Evolutionary conservation across 1,140 invertebrate species (phyloP), one percentile per base, ranked within the genome.

Genomic region (Mylabris phalerata): DNA sequence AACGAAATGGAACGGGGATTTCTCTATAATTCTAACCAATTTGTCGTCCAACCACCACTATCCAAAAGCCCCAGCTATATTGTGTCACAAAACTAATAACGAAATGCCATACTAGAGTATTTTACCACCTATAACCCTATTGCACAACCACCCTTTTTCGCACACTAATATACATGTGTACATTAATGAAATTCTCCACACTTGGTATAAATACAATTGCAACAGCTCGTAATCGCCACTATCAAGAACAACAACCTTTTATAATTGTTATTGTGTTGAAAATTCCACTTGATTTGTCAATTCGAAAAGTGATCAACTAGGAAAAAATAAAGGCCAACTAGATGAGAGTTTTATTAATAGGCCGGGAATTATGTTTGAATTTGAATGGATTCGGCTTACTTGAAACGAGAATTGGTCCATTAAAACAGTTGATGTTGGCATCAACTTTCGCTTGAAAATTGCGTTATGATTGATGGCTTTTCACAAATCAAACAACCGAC

Each of bases 181-280:
- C 62, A 50, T 64, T 67, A 67, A 65, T 65, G 60, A 65, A 65
- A 65, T 65, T 65, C 63, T 59, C 55, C 58, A 25, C 61, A 65
- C 60, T 65, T 56, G 57, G 63, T 65, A 19, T 19, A 65, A 65
- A 65, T 57, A 61, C 56, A 62, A 65, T 65, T 65, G 63, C 50
- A 61, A 61, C 51, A 64, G 56, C 51, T 40, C 50, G 50, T 62
- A 58, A 62, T 62, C 54, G 58, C 32, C 7, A 32, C 32, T 3
- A 32, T 32, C 7, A 32, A 32, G 32, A 32, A 32, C 32, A 32
- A 32, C 32, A 3, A 32, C 32, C 32, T 32, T 32, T 32, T 32
- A 19, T 19, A 19, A 19, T 19, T 19, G 19, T 19, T 19, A 19
- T 19, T 19, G 19, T 19, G 19, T 19, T 19, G 19, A 19, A 19